phyloP scores from a whole-genome alignment of 2,113 vertebrate species.

The Choloepus hoffmanni region DNA sequence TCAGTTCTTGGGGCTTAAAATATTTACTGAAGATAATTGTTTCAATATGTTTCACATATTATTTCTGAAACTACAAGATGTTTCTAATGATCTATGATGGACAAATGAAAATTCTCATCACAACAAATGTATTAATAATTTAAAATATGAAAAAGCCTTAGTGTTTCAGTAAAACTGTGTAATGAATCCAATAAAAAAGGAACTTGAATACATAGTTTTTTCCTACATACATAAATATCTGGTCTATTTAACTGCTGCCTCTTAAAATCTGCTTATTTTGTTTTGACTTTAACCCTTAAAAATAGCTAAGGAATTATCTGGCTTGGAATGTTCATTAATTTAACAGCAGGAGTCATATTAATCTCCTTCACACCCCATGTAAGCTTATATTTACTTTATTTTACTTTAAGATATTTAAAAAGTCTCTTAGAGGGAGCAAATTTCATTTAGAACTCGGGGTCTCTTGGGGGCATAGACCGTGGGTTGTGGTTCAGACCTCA shows the following conservation, averaged over 20 bases:
- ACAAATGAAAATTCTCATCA: conserved; percentile 28
- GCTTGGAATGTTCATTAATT: conserved; percentile 68
- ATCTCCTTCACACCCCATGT: conserved; percentile 21
- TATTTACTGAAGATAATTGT: not conserved
- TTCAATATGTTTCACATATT: not conserved
- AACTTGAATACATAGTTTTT: conserved; percentile 11
- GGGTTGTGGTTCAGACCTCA: not conserved
- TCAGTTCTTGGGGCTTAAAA: not conserved
- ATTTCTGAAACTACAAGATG: not conserved
- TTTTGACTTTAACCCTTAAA: conserved; percentile 62
- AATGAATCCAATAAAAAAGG: conserved; percentile 41
- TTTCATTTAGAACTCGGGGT: conserved; percentile 51
- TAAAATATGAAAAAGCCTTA: not conserved
- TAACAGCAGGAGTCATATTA: conserved; percentile 58
- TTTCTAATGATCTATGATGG: not conserved
- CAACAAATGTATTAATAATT: conserved; percentile 2
- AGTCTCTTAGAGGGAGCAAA: conserved; percentile 9
- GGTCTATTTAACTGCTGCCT: conserved; percentile 21
- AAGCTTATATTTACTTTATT: conserved; percentile 17
- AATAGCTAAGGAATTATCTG: conserved; percentile 54
- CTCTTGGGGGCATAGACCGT: not conserved
- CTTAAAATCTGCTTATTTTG: conserved; percentile 58
- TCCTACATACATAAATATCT: conserved; percentile 19
- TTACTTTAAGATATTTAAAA: conserved; percentile 30
- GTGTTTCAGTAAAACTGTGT: conserved; percentile 9